Conservation (phyloP, 2,888 invertebrate genomes). For the Dascillus cervinus region DNA sequence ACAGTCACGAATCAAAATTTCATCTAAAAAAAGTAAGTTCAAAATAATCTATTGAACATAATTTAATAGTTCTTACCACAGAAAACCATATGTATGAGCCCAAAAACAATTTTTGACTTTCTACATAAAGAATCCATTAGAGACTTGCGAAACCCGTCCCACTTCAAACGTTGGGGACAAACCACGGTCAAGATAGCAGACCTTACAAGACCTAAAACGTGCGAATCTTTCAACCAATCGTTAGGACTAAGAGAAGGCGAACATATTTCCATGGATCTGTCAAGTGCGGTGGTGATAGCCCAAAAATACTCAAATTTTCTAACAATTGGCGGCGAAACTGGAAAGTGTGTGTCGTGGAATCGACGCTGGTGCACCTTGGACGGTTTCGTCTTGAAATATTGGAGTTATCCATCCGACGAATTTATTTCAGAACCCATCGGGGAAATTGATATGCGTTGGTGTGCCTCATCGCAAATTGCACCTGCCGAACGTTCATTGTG, state of each 20-base stretch:
- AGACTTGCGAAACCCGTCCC: slow-evolving; percentile 19
- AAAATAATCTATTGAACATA: slow-evolving; percentile 2
- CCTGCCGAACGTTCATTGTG: slow-evolving; percentile 42
- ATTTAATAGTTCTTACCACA: slow-evolving; percentile 15
- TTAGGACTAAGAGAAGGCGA: slow-evolving; percentile 26
- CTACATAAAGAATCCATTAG: slow-evolving; percentile 16
- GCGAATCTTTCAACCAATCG: slow-evolving; percentile 26
- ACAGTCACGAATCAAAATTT: slow-evolving; percentile 35
- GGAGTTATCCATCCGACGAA: slow-evolving; percentile 44
- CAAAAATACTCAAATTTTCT: slow-evolving; percentile 41
- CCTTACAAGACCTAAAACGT: slow-evolving; percentile 23
- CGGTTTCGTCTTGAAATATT: slow-evolving; percentile 39
- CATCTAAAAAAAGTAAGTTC: slow-evolving; percentile 26
- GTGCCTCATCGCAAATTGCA: slow-evolving; percentile 31
- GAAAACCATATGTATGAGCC: slow-evolving; percentile 27
- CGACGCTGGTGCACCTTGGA: slow-evolving; percentile 46
- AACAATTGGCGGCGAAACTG: slow-evolving; percentile 41
- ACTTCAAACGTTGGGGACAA: slow-evolving; percentile 26
- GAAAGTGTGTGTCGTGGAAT: slow-evolving; percentile 43
- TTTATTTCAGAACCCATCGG: slow-evolving; percentile 33
- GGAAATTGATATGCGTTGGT: slow-evolving; percentile 37
- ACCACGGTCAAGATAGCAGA: slow-evolving; percentile 28
- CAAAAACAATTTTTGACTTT: slow-evolving; percentile 24
- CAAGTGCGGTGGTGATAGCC: slow-evolving; percentile 28
- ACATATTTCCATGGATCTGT: slow-evolving; percentile 27